Conservation (phyloP, 2,888 invertebrate genomes). For the Perdita meconis region DNA sequence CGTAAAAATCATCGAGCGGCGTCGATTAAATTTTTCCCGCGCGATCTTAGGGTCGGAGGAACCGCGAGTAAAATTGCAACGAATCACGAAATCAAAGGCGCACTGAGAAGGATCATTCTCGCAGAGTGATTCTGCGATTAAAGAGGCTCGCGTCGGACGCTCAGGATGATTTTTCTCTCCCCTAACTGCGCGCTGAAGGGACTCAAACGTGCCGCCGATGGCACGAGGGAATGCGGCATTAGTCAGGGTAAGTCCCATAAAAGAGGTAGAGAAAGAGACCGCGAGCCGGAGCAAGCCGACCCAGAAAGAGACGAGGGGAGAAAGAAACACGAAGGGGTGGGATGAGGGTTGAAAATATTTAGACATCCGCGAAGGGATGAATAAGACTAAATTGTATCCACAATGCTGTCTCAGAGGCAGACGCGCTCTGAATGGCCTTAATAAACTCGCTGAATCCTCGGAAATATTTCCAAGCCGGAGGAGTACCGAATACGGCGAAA, state of each 20-base stretch:
- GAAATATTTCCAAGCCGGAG: conserved; percentile 82
- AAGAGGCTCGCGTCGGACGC: conserved; percentile 10
- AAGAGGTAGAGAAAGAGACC: conserved; percentile 49
- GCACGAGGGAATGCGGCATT: conserved; percentile 44
- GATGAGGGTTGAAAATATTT: conserved; percentile 82
- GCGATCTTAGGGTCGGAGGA: no score
- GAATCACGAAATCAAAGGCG: no score
- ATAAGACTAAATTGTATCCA: conserved; percentile 88
- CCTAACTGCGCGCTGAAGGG: conserved; percentile 45
- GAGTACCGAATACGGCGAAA: conserved; percentile 75
- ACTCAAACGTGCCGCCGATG: conserved; percentile 47
- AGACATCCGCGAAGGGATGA: conserved; percentile 84
- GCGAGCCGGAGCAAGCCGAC: conserved; percentile 32
- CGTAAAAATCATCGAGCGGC: conserved; percentile 14
- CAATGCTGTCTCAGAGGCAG: conserved; percentile 86
- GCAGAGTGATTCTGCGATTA: background rate
- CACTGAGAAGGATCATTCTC: background rate
- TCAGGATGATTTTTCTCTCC: conserved; percentile 37
- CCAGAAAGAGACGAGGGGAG: conserved; percentile 32
- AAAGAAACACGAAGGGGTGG: conserved; percentile 51
- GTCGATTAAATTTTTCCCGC: no score
- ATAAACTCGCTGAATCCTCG: conserved; percentile 84
- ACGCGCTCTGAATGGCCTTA: conserved; percentile 87
- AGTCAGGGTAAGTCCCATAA: conserved; percentile 45
- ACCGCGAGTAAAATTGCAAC: no score